Base-by-base conservation (phyloP, 2,888 invertebrate genomes). In the Platycheirus albimanus region DNA sequence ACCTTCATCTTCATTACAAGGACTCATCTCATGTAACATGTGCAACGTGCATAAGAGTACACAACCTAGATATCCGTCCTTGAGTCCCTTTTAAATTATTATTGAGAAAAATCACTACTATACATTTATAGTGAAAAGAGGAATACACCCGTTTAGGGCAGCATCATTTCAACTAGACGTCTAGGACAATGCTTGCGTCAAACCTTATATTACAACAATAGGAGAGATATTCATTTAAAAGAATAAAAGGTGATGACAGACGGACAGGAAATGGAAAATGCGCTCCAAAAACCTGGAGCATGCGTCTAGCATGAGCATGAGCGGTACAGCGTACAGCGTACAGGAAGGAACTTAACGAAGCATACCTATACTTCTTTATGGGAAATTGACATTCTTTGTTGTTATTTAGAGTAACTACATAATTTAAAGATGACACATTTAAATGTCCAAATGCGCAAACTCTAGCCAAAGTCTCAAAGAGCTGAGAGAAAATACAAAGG, bases 401-500 rank as follows among this genome's bases (percentile, higher is more conserved):
- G 71, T 77, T 77, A 81, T 71, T 72, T 43, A 58, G 66, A 61
- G 47, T 63, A 54, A 24, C 51, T 61, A 45, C 41, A 52, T 77
- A 72, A 67, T 81, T 77, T 51, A 67, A 81, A 77, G 77, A 81
- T 81, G 81, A 71, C 81, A 81, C 81, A 81, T 81, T 81, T 8
- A 17, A 49, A 15, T 45, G 10, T 10, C 10, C n/a, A 13, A 63
- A 36, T 77, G 81, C 81, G 81, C 81, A 81, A 20, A 71, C 71
- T 33, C n/a, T n/a, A n/a, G n/a, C 47, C 38, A 8, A 66, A 11
- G 30, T 24, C n/a, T n/a, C 30, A 33, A 33, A 67, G 28, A 63
- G 19, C 45, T 45, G 33, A 36, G 43, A 63, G 24, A 74, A 38
- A 74, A 52, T n/a, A 43, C 38, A n/a, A 45, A 33, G 38, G 49